Evolutionary conservation across 2,797 vertebrate genomes (phyloP).

Genomic region (Coluber constrictor): DNA sequence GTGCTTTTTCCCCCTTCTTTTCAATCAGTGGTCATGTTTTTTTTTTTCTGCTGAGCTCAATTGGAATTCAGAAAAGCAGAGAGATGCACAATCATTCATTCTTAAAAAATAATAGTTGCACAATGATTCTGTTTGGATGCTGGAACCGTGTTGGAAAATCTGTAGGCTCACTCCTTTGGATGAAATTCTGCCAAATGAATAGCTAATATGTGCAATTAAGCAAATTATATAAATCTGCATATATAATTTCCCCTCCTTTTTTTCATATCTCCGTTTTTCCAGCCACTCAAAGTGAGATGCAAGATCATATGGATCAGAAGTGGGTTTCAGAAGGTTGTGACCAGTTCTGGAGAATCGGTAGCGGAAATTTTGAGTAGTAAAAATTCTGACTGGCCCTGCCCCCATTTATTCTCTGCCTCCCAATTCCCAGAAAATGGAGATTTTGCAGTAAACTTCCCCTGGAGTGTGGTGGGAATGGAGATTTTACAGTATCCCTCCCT

Average conservation of each 20-base stretch:
- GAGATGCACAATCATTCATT: neutral
- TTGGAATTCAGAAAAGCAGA: constrained; percentile 37
- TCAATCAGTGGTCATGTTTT: constrained; percentile 42
- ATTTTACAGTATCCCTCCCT: too few relatives aligned
- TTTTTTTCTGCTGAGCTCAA: constrained; percentile 44
- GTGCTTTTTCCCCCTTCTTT: neutral
- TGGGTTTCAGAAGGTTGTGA: too few relatives aligned
- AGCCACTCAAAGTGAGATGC: neutral
- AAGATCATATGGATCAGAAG: neutral
- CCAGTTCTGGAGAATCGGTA: too few relatives aligned
- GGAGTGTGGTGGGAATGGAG: too few relatives aligned
- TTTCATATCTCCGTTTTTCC: neutral
- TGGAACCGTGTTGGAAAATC: neutral
- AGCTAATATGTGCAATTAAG: neutral
- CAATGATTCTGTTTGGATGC: constrained; percentile 23
- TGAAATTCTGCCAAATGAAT: neutral
- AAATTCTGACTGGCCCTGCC: too few relatives aligned
- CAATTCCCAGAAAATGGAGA: too few relatives aligned
- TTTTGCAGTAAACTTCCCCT: too few relatives aligned
- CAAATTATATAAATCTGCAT: neutral
- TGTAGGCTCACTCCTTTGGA: neutral
- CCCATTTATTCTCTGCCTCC: too few relatives aligned
- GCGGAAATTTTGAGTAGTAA: too few relatives aligned
- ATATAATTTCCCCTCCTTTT: neutral
- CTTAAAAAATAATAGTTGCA: constrained; percentile 40